Evolutionary conservation across 37 sponge, comb jelly and placozoan species (phyloP).

Genomic region (Ianthella basta): DNA sequence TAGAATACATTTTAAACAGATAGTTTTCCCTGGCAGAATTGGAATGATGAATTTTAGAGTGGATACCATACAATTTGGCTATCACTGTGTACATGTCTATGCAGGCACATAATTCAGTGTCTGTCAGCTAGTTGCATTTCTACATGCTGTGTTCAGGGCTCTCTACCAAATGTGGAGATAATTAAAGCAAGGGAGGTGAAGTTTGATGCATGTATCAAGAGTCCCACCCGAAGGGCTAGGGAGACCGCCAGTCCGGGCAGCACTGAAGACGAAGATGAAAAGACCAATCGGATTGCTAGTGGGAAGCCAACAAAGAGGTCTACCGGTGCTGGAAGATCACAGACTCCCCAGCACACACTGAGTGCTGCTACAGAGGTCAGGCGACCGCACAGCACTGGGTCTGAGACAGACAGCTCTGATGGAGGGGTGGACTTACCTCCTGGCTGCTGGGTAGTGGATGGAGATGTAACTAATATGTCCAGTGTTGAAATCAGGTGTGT

Average conservation of each 20-base stretch:
- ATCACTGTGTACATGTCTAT: no score
- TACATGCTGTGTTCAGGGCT: slow-evolving; percentile 28
- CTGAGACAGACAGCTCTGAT: not conserved
- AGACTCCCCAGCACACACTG: not conserved
- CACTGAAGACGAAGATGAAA: slow-evolving; percentile 39
- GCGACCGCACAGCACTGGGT: no score
- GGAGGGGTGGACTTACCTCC: slow-evolving; percentile 32
- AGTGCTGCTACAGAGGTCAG: not conserved
- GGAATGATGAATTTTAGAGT: no score
- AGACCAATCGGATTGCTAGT: slow-evolving; percentile 15
- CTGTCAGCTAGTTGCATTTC: no score
- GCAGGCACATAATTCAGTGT: no score
- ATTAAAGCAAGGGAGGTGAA: slow-evolving; percentile 73
- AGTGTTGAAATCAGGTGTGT: slow-evolving; percentile 78
- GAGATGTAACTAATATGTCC: slow-evolving; percentile 56
- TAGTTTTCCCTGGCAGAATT: no score
- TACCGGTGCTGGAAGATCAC: no score
- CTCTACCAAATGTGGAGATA: slow-evolving; percentile 56
- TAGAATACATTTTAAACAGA: no score
- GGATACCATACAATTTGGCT: no score
- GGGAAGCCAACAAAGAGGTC: not conserved
- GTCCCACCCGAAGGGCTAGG: not conserved
- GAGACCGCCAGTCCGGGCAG: not conserved
- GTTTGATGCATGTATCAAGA: slow-evolving; percentile 55
- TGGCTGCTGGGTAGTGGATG: slow-evolving; percentile 72